Percentiles rank a stretch among this genome's conserved stretches.
Evolutionary conservation across 2,888 invertebrate species (phyloP).

Genomic region (Synanthedon formicaeformis): DNA sequence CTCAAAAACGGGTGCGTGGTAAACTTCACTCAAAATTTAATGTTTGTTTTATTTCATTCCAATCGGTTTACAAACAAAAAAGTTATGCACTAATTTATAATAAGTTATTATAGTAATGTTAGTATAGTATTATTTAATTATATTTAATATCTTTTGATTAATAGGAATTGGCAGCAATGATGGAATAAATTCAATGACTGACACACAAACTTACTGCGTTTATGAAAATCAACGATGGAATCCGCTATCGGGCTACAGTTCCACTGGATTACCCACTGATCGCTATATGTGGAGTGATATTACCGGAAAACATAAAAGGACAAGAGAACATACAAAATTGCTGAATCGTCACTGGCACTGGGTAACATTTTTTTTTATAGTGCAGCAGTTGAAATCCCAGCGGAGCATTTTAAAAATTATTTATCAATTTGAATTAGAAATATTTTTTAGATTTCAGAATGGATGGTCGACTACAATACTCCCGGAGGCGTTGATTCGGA

Average conservation of each 20-base stretch:
- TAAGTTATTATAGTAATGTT: background rate
- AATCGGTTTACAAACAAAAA: too few species aligned
- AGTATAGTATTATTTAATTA: background rate
- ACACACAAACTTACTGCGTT: conserved; percentile 87
- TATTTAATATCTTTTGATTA: conserved; percentile 5
- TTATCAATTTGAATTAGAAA: conserved; percentile 1
- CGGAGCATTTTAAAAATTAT: background rate
- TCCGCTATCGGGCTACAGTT: conserved; percentile 89
- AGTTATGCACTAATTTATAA: background rate
- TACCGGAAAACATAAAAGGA: conserved; percentile 84
- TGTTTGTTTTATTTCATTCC: too few species aligned
- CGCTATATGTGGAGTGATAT: conserved; percentile 93
- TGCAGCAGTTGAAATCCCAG: background rate
- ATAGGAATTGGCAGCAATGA: conserved; percentile 52
- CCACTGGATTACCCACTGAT: conserved; percentile 87
- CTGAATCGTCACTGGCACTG: conserved; percentile 91
- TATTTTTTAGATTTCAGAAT: conserved; percentile 78
- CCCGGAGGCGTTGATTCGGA: conserved; percentile 91
- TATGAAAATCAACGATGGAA: conserved; percentile 97
- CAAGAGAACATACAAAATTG: conserved; percentile 87
- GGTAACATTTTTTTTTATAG: conserved; percentile 54
- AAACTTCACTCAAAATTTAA: too few species aligned
- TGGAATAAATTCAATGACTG: conserved; percentile 79
- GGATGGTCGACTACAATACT: conserved; percentile 92
- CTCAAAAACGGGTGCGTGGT: too few species aligned